phyloP scores from a whole-genome alignment of 64 coral and sea anemone species.

The Pocillopora damicornis region DNA sequence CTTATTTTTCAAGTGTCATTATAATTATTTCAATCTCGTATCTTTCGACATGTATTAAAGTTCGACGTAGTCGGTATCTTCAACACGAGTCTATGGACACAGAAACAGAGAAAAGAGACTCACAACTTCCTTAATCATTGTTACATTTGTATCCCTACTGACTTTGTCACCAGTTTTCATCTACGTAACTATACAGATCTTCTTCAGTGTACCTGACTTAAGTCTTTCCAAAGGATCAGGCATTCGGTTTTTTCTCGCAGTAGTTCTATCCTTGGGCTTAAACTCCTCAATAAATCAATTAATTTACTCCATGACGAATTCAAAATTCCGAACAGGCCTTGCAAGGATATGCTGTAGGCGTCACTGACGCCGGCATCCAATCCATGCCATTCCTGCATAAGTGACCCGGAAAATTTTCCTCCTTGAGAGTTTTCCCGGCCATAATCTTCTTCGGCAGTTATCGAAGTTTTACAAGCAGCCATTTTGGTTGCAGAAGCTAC shows the following conservation, averaged over 20 bases:
- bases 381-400: no score
- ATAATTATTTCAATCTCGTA: background rate
- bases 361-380: no score
- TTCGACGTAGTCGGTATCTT: background rate
- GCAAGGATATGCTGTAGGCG: background rate
- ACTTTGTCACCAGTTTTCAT: background rate
- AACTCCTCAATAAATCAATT: slow-evolving; percentile 1
- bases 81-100: background rate
- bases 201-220: background rate
- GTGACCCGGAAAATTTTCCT: no score
- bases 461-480: no score
- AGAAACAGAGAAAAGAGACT: background rate
- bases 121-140: background rate
- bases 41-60: background rate
- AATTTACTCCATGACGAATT: slow-evolving; percentile 1
- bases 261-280: no score
- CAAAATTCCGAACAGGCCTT: background rate
- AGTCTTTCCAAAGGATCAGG: background rate
- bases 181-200: background rate
- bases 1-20: background rate
- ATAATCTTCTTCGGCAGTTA: no score
- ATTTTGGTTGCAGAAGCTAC: no score
- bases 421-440: no score
- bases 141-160: background rate
- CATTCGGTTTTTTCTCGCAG: slow-evolving; percentile 10